Base-by-base conservation (phyloP, 1,140 invertebrate species). In the Zelostemma sp. region DNA sequence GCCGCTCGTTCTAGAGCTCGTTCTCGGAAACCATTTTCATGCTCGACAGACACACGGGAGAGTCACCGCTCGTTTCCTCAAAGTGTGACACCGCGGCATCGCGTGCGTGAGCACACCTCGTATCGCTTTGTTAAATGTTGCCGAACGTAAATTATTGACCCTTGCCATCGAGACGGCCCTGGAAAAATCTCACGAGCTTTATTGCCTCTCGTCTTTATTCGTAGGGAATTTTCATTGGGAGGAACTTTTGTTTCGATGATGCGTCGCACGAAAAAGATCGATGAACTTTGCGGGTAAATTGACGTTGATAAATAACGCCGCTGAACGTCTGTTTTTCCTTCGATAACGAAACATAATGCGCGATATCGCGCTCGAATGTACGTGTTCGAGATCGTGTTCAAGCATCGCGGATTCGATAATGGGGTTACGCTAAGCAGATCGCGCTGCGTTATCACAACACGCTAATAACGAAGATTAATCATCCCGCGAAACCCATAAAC, bases 321-420 rank as follows among this genome's bases (percentile, higher is more conserved):
- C 50, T 8, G 38, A 51, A 75, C 62, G 65, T 76, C 73, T 78
- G 73, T 72, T 75, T 68, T 62, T 72, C 45, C 56, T 35, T 64
- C 73, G 76, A 79, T 78, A 77, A 78, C 69, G 59, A 66, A 56
- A 65, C 19, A 33, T 50, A 56, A 41, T 51, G 38, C 16, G 61
- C 35, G 65, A 58, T 56, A 45, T 55, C 69, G 57, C 58, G 63
- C 72, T 76, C 60, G 66, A 70, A 61, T 64, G 67, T 69, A 50
- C 66, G 68, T 73, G 68, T 73, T 74, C 60, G 66, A 74, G 72
- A 75, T 77, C 77, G 77, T 80, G 80, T 82, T 75, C 74, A 56
- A 69, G 79, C 79, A 82, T 82, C 74, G 68, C 72, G 67, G 66
- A 74, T 70, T 76, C 68, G 64, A 70, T 82, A 82, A 81, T 82